Evolutionary conservation across 2,888 invertebrate species (phyloP).

Genomic region (Polydrusus cervinus): DNA sequence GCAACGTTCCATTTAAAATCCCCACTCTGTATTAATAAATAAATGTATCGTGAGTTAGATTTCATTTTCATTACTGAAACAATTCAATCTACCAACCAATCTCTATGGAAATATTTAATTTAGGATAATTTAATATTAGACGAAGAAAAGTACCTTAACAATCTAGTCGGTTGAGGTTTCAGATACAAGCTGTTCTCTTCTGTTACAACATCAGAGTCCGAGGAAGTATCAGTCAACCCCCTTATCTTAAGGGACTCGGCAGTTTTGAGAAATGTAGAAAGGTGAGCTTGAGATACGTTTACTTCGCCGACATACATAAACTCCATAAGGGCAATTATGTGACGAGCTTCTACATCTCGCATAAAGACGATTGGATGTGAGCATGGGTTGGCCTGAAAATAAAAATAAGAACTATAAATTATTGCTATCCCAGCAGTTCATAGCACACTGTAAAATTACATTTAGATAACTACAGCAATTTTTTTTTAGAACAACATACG

Average conservation of each 20-base stretch:
- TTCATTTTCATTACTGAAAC: no score
- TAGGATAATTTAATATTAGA: no score
- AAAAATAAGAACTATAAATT: background rate
- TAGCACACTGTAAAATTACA: no score
- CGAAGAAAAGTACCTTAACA: slow-evolving; percentile 35
- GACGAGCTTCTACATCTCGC: slow-evolving; percentile 87
- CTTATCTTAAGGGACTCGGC: slow-evolving; percentile 87
- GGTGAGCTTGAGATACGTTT: slow-evolving; percentile 85
- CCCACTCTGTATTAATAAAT: no score
- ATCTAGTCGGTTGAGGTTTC: slow-evolving; percentile 62
- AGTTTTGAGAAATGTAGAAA: slow-evolving; percentile 83
- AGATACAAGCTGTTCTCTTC: slow-evolving; percentile 62
- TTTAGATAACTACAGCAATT: no score
- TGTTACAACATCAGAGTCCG: slow-evolving; percentile 68
- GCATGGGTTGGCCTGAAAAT: slow-evolving; percentile 87
- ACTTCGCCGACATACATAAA: slow-evolving; percentile 92
- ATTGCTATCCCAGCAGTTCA: no score
- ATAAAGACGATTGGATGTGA: slow-evolving; percentile 90
- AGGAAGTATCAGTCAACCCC: slow-evolving; percentile 82
- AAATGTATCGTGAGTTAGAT: no score
- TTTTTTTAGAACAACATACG: no score
- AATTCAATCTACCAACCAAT: no score
- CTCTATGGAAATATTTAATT: no score
- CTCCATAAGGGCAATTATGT: slow-evolving; percentile 84
- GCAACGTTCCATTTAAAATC: no score